phyloP scores from a whole-genome alignment of 2,113 vertebrate species.

The Anolis sagrei region DNA sequence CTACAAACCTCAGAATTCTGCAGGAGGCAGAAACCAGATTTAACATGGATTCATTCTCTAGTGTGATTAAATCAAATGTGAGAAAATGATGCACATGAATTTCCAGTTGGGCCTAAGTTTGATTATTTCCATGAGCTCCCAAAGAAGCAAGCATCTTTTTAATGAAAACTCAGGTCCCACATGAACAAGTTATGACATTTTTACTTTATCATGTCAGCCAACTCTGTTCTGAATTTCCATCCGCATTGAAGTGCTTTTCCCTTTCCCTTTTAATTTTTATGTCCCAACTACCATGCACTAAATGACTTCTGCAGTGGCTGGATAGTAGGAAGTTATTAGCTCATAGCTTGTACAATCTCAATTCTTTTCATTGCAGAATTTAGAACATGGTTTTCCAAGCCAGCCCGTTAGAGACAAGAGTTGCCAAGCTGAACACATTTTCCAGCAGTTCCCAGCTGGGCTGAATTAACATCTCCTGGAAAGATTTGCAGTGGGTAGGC shows the following conservation, averaged over 20 bases:
- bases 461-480: conserved; percentile 61
- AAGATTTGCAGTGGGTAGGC: conserved; percentile 54
- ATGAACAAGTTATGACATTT: conserved; percentile 64
- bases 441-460: conserved; percentile 73
- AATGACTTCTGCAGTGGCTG: conserved; percentile 62
- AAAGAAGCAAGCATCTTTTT: conserved; percentile 54
- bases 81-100: conserved; percentile 50
- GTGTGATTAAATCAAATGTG: conserved; percentile 61
- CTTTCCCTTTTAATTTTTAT: conserved; percentile 37
- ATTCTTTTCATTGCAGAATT: conserved; percentile 64
- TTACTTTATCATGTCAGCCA: conserved; percentile 61
- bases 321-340: conserved; percentile 57
- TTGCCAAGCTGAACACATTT: conserved; percentile 67
- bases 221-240: conserved; percentile 45
- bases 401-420: conserved; percentile 49
- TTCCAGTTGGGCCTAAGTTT: conserved; percentile 66
- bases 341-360: conserved; percentile 54
- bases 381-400: conserved; percentile 72
- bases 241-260: conserved; percentile 59
- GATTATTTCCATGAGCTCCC: conserved; percentile 59
- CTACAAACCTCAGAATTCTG: no score
- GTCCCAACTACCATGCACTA: conserved; percentile 43
- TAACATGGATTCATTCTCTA: no score
- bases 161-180: conserved; percentile 45
- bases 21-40: no score